Conservation (phyloP, 2,888 invertebrate genomes). For the Magallana nippona region DNA sequence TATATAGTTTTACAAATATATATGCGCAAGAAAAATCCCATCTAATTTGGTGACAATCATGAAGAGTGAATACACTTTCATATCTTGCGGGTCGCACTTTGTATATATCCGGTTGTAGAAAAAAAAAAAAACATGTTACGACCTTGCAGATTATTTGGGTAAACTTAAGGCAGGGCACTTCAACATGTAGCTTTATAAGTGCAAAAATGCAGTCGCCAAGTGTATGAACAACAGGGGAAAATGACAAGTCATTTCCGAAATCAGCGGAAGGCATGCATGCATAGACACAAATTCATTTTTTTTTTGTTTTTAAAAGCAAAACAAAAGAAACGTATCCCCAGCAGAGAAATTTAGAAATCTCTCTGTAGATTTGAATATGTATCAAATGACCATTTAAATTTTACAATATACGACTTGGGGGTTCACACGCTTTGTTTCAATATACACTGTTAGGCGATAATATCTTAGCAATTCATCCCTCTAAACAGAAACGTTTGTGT, state of each 20-base stretch:
- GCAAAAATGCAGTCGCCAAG: not conserved
- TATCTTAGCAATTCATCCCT: not conserved
- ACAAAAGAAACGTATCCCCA: conserved; percentile 1
- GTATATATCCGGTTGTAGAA: too few relatives aligned
- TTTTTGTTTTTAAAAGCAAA: not conserved
- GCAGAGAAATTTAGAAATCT: conserved; percentile 18
- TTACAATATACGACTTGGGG: conserved; percentile 12
- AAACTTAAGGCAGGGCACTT: not conserved
- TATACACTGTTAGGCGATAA: conserved; percentile 8
- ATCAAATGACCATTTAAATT: conserved; percentile 18
- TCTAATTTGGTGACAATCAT: too few relatives aligned
- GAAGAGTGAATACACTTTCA: too few relatives aligned
- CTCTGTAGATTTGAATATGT: conserved; percentile 5
- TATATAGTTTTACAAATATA: too few relatives aligned
- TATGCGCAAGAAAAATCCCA: too few relatives aligned
- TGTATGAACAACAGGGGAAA: not conserved
- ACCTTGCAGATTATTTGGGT: not conserved
- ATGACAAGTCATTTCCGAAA: conserved; percentile 24
- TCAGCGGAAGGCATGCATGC: not conserved
- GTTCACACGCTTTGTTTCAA: conserved; percentile 1
- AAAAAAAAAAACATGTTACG: not conserved
- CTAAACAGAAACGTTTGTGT: not conserved
- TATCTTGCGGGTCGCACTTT: too few relatives aligned
- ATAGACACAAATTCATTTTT: not conserved
- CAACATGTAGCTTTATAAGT: not conserved